Evolutionary conservation across 2,888 invertebrate species (phyloP), one percentile per base, ranked within the genome.

Genomic region (Megalurothrips usitatus): DNA sequence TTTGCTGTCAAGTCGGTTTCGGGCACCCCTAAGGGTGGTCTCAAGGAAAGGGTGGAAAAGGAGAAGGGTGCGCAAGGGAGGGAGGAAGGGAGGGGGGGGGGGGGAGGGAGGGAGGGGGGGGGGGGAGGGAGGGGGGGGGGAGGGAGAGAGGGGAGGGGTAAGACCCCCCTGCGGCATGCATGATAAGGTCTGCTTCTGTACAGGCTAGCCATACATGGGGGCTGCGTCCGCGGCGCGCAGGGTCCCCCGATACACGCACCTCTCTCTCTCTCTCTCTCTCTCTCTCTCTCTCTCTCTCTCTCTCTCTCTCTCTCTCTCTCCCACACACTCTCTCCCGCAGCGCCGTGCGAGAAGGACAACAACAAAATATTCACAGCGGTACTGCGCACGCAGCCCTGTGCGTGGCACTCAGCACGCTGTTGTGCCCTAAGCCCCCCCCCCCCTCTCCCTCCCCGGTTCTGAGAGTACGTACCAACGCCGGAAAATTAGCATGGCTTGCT

Each of bases 371-470:
- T 43, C 34, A 43, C 34, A 4, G n/a, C n/a, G n/a, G n/a, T n/a
- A n/a, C n/a, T 6, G 2, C 34, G 2, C 6, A 43, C 34, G 34
- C 34, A 43, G 34, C 34, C 34, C 3, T 43, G 6, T 43, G 34
- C 52, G 79, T 43, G 49, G 19, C 81, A 79, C 58, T 79, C 58
- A 12, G 49, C 48, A 28, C 58, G 81, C 79, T n/a, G 49, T 34
- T 48, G 17, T 49, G 80, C 58, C 17, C 14, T 58, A 58, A 58
- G 58, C 58, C 19, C 58, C 17, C 58, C 6, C 58, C 58, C 58
- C 58, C 58, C 58, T 17, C 58, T 17, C 58, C 58, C 58, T 6
- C 58, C 58, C 52, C 52, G 48, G 80, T 80, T 43, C 34, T 6
- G 6, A 43, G 34, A 43, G 34, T 43, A 43, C 34, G 58, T 58